Base-by-base conservation (phyloP, 1,140 invertebrate genomes). In the Achatina immaculata region DNA sequence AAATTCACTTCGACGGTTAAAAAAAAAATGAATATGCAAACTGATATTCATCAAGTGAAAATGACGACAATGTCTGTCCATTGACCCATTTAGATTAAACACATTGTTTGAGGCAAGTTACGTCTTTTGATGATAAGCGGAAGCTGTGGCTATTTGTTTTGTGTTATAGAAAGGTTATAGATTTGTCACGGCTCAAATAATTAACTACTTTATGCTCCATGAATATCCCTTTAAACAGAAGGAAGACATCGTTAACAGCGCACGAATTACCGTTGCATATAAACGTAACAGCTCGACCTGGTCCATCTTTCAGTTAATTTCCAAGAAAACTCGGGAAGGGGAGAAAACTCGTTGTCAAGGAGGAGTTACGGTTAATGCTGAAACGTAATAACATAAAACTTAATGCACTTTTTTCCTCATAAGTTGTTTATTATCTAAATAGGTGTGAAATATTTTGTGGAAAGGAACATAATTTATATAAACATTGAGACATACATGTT, bases 341-440 rank as follows among this genome's bases (percentile, higher is more conserved):
- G 58, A 62, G 58, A 62, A n/a, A 62, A 62, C 58, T 62, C 58
- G 31, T 34, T 34, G 6, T 34, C 4, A 16, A 3, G 9, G 31
- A 31, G 58, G 58, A 62, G 58, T 62, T 62, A 62, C 31, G 58
- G 58, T 62, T 62, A 62, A 62, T 62, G 58, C 58, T 62, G 31
- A 62, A 62, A 62, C 28, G 58, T n/a, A 31, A 34, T 6, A 14
- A 28, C 4, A 31, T 62, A n/a, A 55, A 3, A 62, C 36, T 69
- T 69, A 21, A 40, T 28, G n/a, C 42, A 69, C 36, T n/a, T 69
- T 43, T 42, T 40, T 69, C 68, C 36, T 6, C 40, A 9, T 40
- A 24, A 16, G 42, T 38, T 42, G 36, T 69, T n/a, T 38, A 9
- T 6, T 6, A 14, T 24, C 28, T 2, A 24, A 34, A 14, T 11